Conservation (phyloP, 2,797 vertebrate species). For the Hippoglossus hippoglossus region DNA sequence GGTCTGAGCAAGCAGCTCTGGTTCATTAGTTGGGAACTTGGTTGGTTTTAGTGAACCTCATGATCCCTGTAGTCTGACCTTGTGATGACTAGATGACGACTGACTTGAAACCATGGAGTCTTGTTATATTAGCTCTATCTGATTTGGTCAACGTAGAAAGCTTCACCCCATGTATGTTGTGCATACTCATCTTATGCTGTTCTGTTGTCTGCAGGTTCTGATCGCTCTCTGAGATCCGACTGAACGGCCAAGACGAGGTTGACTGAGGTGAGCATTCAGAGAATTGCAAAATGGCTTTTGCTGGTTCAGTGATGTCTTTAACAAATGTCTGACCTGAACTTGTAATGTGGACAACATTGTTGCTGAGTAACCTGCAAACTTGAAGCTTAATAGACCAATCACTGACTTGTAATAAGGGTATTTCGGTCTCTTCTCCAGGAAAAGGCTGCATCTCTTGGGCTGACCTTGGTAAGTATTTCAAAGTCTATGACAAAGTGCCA, state of each 20-base stretch:
- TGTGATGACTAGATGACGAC: constrained; percentile 75
- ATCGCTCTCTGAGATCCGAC: accelerated
- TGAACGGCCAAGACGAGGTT: accelerated
- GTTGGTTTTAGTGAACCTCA: no score
- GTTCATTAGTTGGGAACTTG: no score
- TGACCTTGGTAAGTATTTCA: constrained; percentile 18
- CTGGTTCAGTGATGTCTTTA: constrained; percentile 74
- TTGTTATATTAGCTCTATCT: constrained; percentile 87
- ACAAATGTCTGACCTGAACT: constrained; percentile 88
- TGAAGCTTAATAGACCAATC: accelerated
- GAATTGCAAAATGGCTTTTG: not conserved
- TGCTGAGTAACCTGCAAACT: constrained; percentile 66
- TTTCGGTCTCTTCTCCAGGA: not conserved
- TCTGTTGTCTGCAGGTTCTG: constrained; percentile 5
- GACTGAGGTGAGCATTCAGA: constrained; percentile 35
- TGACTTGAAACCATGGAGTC: constrained; percentile 77
- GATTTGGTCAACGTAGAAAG: constrained; percentile 64
- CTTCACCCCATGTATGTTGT: accelerated
- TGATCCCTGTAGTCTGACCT: constrained; percentile 68
- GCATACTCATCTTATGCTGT: not conserved
- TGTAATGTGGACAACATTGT: constrained; percentile 69
- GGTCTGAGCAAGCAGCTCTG: no score
- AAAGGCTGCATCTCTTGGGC: accelerated
- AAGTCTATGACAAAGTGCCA: not conserved
- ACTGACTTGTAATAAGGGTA: constrained; percentile 6